Evolutionary conservation across 2,888 invertebrate species (phyloP).

Genomic region (Glyphotaelius pellucidus): DNA sequence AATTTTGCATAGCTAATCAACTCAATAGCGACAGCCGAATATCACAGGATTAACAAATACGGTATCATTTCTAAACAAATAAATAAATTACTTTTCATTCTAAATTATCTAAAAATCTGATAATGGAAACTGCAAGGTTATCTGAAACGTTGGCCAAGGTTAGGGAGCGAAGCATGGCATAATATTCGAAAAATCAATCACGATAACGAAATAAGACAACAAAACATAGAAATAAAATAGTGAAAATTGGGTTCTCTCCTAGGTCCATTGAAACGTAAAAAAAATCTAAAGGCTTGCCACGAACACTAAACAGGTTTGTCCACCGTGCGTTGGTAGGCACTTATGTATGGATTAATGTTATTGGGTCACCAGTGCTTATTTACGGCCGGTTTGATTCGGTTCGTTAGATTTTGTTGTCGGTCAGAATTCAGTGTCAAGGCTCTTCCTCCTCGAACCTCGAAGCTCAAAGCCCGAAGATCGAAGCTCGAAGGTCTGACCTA

Average conservation of each 20-base stretch:
- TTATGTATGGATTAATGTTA: constrained; percentile 55
- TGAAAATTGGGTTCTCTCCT: neutral
- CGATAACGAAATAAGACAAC: too few species aligned
- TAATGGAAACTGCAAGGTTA: too few species aligned
- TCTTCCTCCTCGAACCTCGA: neutral
- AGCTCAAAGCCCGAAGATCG: neutral
- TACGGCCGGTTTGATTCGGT: constrained; percentile 40
- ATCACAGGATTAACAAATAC: too few species aligned
- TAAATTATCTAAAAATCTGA: too few species aligned
- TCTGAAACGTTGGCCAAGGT: too few species aligned
- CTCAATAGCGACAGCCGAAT: neutral
- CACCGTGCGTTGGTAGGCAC: neutral
- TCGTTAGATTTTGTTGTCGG: constrained; percentile 32
- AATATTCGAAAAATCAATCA: too few species aligned
- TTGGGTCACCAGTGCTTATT: constrained; percentile 51
- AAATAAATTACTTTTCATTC: too few species aligned
- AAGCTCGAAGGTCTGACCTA: neutral
- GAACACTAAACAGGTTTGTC: constrained; percentile 12
- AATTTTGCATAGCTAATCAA: neutral
- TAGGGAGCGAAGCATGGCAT: too few species aligned
- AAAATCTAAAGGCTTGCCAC: neutral
- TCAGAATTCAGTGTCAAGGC: constrained; percentile 40
- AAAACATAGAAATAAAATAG: neutral
- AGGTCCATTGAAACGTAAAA: neutral
- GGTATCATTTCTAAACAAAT: too few species aligned